phyloP scores from a whole-genome alignment of 2,888 invertebrate species.

The Heliconius cydno region DNA sequence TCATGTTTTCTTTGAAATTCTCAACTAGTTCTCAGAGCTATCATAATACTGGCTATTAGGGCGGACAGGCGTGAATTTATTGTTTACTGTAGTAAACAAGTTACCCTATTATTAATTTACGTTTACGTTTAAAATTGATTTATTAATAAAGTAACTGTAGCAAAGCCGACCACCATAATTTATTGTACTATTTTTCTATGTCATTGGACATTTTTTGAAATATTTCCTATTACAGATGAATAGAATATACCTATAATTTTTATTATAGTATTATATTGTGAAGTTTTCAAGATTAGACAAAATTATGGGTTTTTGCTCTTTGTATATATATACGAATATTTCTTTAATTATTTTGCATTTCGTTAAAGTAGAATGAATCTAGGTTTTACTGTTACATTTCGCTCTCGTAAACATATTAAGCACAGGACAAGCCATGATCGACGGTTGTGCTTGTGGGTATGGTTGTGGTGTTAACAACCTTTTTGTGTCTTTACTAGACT shows the following conservation, averaged over 20 bases:
- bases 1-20: background rate
- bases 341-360: background rate
- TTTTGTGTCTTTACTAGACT: background rate
- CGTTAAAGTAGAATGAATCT: background rate
- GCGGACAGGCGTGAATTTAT: slow-evolving; percentile 27
- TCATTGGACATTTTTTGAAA: background rate
- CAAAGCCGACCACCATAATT: background rate
- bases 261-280: too few species aligned
- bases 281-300: too few species aligned
- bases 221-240: too few species aligned
- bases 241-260: background rate
- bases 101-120: slow-evolving; percentile 3
- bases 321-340: too few species aligned
- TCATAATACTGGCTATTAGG: background rate
- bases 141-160: background rate
- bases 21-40: background rate
- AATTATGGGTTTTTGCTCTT: too few species aligned
- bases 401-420: background rate
- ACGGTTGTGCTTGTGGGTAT: too few species aligned
- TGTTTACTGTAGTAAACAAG: background rate
- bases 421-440: background rate
- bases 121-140: background rate
- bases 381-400: background rate
- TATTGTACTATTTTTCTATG: background rate
- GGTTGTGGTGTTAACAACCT: background rate